Conservation (phyloP, 2,113 vertebrate species). For the Alosa alosa region DNA sequence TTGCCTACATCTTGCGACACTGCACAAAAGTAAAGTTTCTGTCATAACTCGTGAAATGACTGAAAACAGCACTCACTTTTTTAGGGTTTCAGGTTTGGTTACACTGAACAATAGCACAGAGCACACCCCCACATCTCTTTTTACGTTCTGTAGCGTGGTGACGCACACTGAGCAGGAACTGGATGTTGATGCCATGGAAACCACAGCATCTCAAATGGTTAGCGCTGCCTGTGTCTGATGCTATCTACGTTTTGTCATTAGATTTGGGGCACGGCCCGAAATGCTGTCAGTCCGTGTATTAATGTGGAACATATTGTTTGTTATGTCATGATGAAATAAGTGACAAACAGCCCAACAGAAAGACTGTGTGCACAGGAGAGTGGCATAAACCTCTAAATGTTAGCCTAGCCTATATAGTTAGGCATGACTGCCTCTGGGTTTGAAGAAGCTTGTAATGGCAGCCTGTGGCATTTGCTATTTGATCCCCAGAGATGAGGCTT, state of each 20-base stretch:
- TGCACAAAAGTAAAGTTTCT: not conserved
- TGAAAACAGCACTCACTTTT: conserved; percentile 67
- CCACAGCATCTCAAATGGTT: conserved; percentile 14
- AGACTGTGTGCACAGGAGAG: too few species aligned
- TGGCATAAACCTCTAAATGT: too few species aligned
- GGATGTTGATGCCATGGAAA: conserved; percentile 59
- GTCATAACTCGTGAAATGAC: not conserved
- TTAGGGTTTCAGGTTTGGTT: conserved; percentile 46
- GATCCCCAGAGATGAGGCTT: conserved; percentile 1
- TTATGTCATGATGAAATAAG: too few species aligned
- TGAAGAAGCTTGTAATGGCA: not conserved
- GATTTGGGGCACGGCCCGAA: not conserved
- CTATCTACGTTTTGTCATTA: not conserved
- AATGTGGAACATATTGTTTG: too few species aligned
- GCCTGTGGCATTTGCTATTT: not conserved
- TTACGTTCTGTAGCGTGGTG: conserved; percentile 35
- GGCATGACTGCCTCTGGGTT: not conserved
- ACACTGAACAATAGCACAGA: conserved; percentile 49
- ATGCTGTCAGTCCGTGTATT: too few species aligned
- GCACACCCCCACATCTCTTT: conserved; percentile 44
- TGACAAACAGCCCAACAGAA: too few species aligned
- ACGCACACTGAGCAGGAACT: conserved; percentile 50
- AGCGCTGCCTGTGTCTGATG: too few species aligned
- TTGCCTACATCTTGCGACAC: not conserved
- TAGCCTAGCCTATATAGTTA: too few species aligned